Conservation (phyloP, 2,113 vertebrate species). For the Euleptes europaea region DNA sequence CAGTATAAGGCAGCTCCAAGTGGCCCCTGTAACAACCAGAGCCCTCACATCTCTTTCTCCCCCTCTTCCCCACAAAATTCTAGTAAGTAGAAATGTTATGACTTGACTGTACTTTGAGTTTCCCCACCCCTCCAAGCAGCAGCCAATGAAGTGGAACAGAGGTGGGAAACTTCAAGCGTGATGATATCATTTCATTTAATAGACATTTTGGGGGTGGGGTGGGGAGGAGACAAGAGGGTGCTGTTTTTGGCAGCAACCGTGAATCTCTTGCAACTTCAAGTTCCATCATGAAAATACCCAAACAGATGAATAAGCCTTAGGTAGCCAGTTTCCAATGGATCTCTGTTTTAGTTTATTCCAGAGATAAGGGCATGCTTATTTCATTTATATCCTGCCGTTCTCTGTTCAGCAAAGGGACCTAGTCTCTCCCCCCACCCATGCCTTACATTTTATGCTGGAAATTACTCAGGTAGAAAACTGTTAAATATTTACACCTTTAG, state of each 20-base stretch:
- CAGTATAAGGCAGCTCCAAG: no score
- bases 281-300: no score
- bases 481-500: neutral
- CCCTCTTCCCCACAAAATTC: neutral
- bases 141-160: neutral
- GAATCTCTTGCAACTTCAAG: neutral
- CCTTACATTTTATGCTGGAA: constrained; percentile 1
- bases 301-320: neutral
- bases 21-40: neutral
- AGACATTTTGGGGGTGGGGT: neutral
- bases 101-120: neutral
- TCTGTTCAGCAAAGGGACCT: neutral
- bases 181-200: neutral
- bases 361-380: neutral
- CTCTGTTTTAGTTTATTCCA: neutral
- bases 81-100: neutral
- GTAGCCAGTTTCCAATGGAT: neutral
- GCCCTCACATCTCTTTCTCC: no score
- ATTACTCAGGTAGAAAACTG: neutral
- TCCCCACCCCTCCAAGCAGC: neutral
- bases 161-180: neutral
- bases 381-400: neutral
- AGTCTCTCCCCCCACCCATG: neutral
- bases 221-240: neutral
- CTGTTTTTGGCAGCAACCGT: neutral